Base-by-base conservation (phyloP, 2,888 invertebrate genomes). In the Nomada ruficornis region DNA sequence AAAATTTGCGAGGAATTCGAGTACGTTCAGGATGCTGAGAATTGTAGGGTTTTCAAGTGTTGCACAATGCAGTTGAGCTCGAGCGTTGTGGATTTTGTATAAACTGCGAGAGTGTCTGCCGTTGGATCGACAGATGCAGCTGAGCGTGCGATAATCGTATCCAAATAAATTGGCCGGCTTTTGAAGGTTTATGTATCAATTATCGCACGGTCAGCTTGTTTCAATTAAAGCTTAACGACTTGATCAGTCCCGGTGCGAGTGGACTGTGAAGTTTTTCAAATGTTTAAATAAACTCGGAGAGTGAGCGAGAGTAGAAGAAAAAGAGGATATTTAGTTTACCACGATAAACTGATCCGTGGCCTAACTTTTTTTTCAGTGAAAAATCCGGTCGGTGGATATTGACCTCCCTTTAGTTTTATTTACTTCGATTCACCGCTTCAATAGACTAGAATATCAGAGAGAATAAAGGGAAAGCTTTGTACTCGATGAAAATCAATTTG, bases 131-230 rank as follows among this genome's bases (percentile, higher is more conserved):
- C 86, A 68, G 74, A 64, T 67, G 84, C 83, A 82, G 62, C 78
- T 77, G 83, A 88, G 78, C 84, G 76, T 77, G 47, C 77, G 78
- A 80, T 78, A 85, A 83, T 86, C 69, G 70, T 71, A 77, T 81
- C 67, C 62, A 57, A 84, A 83, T 63, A 86, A 87, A 87, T 87
- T 86, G 84, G 81, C 69, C 71, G 70, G 71, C 82, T 80, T 83
- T 86, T 80, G 77, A 88, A 73, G 62, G 80, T 65, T 83, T 75
- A 80, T 74, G 60, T 80, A 79, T 77, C 88, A 73, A 88, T 88
- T 88, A 88, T 59, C 71, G 75, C 60, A 85, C 76, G 79, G 81
- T 77, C 80, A 84, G 80, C 62, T 77, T 80, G 82, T 82, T 80
- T 84, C 75, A 65, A 88, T 80, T 82, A 76, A 62, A 81, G 67